Percentiles rank a stretch among this genome's conserved stretches.
Conservation (phyloP, 2,888 invertebrate species). For the Taenaris catops region DNA sequence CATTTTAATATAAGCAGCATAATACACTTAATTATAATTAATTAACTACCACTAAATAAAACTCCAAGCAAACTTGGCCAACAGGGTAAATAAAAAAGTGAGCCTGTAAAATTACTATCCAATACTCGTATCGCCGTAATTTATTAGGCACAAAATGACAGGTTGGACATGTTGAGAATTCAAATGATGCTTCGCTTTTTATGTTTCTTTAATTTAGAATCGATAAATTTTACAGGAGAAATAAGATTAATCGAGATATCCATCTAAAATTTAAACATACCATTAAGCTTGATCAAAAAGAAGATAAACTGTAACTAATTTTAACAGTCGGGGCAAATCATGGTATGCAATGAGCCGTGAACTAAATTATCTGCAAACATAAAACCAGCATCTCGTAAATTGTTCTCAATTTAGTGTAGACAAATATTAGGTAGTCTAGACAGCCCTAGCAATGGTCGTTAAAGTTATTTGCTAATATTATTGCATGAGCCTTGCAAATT, state of each 20-base stretch:
- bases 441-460: constrained; percentile 14
- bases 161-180: constrained; percentile 9
- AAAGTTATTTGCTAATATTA: constrained; percentile 18
- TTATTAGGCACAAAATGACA: constrained; percentile 18
- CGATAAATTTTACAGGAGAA: constrained; percentile 13
- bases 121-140: constrained; percentile 7
- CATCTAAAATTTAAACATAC: constrained; percentile 13
- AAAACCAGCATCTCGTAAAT: constrained; percentile 63
- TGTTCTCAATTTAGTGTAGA: constrained; percentile 52
- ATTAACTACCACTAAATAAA: no score
- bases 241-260: constrained; percentile 12
- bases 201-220: constrained; percentile 15
- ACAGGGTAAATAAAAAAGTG: no score
- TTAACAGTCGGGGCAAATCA: constrained; percentile 31
- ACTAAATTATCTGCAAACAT: constrained; percentile 65
- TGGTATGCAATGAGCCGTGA: constrained; percentile 51
- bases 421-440: constrained; percentile 22
- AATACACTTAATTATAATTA: no score
- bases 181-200: constrained; percentile 7
- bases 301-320: constrained; percentile 19
- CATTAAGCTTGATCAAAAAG: constrained; percentile 12
- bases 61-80: no score
- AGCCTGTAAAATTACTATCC: constrained; percentile 4
- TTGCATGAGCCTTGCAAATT: no score
- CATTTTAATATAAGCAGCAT: no score